Evolutionary conservation across 2,797 vertebrate species (phyloP), one percentile per base, ranked within the genome.

Genomic region (Parotocinclus haroldoi): DNA sequence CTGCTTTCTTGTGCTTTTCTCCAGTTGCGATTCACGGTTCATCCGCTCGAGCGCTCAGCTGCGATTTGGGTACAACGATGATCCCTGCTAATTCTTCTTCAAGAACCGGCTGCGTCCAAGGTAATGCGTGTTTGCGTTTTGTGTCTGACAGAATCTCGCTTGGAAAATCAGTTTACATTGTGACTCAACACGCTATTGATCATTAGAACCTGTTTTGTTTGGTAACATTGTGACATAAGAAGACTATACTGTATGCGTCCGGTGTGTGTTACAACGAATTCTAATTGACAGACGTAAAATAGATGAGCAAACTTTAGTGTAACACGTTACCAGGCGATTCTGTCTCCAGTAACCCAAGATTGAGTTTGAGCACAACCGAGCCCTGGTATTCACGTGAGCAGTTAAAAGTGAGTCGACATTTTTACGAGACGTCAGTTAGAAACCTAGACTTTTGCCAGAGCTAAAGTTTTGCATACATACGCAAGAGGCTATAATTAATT

Each of bases 21-120:
- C 37, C 54, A 66, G 79, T 79, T 76, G 78, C 76, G 82, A 76
- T 61, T 53, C 60, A n/a, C 13, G 66, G 38, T 58, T 45, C 58
- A 60, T 63, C 56, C 18, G n/a, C 45, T 61, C 3, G 44, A 40
- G 59, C 45, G 37, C 69, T 56, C 17, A 57, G 71, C 57, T 66
- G 52, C 56, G 63, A 66, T 27, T 27, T 27, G 27, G 27, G 27
- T 27, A 2, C 2, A 27, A 52, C 55, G 53, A 76, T 78, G 78
- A 70, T 63, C 68, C 27, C 46, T 9, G 55, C 40, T 56, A 16
- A 69, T 69, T 53, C 49, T 58, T 48, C 27, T 73, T 56, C 59
- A 36, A 39, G 7, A 60, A 58, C 58, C 42, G 12, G 60, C 67
- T 68, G 62, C 63, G 36, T 45, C 16, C 55, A 69, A 78, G 78